Evolutionary conservation across 2,113 vertebrate genomes (phyloP), one percentile per base, ranked within the genome.

Genomic region (Mugil cephalus): DNA sequence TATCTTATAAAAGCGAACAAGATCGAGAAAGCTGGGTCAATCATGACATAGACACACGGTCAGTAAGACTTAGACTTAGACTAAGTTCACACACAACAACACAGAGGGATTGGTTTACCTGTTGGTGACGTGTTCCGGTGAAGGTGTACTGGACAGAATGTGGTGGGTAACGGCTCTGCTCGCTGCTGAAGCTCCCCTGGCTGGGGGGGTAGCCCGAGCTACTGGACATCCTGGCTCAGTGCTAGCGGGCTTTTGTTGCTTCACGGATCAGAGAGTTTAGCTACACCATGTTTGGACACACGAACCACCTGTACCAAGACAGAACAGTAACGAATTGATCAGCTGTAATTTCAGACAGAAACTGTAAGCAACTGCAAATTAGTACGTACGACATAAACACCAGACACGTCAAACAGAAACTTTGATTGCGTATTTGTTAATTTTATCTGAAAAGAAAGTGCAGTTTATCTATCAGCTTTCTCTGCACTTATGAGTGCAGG

Each of bases 61-160:
- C n/a, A n/a, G n/a, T n/a, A n/a, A n/a, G n/a, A n/a, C n/a, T n/a
- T 45, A 45, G 46, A 61, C 4, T 0, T 6, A 19, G 10, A 30
- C 35, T 18, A 5, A 0, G 9, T 39, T 36, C 19, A 60, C 21
- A 66, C n/a, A 51, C 36, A 74, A 50, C 19, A 18, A 35, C 21
- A 40, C 40, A 59, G 54, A n/a, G 10, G 19, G 7, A 52, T 4
- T 14, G 6, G n/a, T 82, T 94, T 94, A 97, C 98, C 96, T 95
- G 95, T 74, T 95, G 96, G 90, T 99, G 97, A 1, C 98, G 96
- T 53, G 93, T 84, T 77, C 93, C 89, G 46, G 95, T 91, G 89
- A 98, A 99, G 79, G 95, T 95, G 84, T 99, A 98, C 91, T 98
- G 97, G 84, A 98, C 96, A 82, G 97, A 96, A 78, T 98, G 97